Conservation (phyloP, 2,113 vertebrate genomes). For the Pelmatolapia mariae region DNA sequence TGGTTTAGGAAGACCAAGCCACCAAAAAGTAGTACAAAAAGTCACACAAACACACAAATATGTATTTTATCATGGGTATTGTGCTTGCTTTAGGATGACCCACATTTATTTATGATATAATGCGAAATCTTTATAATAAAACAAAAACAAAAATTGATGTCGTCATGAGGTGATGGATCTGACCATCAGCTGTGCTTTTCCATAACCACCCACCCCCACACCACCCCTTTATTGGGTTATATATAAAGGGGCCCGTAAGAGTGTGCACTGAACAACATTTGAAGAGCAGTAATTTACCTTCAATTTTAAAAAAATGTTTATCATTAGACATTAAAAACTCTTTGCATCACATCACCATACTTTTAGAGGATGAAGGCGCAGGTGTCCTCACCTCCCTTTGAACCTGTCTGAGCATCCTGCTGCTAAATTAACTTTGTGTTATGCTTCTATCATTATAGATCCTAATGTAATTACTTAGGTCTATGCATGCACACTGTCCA, state of each 20-base stretch:
- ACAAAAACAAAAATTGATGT: neutral
- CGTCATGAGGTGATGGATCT: neutral
- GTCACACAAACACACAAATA: neutral
- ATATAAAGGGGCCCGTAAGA: neutral
- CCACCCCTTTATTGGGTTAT: neutral
- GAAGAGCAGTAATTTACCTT: slow-evolving; percentile 41
- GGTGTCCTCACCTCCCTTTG: neutral
- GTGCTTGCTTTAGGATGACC: neutral
- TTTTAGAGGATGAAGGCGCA: neutral
- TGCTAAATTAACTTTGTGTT: slow-evolving; percentile 10
- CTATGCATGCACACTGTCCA: neutral
- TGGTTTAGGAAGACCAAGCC: neutral
- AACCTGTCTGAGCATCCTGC: neutral
- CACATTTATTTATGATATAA: neutral
- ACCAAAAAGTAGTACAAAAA: neutral
- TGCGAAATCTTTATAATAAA: neutral
- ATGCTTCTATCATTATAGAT: neutral
- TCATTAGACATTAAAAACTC: neutral
- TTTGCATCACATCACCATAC: neutral
- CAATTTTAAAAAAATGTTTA: neutral
- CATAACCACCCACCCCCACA: neutral
- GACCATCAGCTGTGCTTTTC: slow-evolving; percentile 5
- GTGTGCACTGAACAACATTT: slow-evolving; percentile 29
- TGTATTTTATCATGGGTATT: neutral
- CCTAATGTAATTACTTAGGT: neutral